Evolutionary conservation across 2,888 invertebrate genomes (phyloP).

Genomic region (Dasysyrphus albostriatus): DNA sequence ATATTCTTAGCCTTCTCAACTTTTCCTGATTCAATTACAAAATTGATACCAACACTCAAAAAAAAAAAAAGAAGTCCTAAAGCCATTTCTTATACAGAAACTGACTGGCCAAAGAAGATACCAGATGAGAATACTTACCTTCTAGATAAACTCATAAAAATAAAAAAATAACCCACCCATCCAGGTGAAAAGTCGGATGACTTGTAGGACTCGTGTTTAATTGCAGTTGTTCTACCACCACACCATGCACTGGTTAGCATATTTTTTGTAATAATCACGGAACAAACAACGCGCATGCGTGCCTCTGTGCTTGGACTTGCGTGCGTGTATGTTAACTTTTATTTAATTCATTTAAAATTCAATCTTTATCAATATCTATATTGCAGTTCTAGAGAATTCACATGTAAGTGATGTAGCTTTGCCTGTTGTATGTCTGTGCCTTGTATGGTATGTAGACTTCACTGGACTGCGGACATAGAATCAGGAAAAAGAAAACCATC

Average conservation of each 20-base stretch:
- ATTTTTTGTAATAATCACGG: slow-evolving; percentile 63
- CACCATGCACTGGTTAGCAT: slow-evolving; percentile 70
- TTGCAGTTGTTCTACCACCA: slow-evolving; percentile 71
- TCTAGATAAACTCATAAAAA: slow-evolving; percentile 41
- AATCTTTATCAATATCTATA: slow-evolving; percentile 51
- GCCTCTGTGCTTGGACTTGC: slow-evolving; percentile 6
- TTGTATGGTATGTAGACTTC: background rate
- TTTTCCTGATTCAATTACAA: slow-evolving; percentile 48
- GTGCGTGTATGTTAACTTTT: slow-evolving; percentile 62
- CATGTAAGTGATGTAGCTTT: slow-evolving; percentile 16
- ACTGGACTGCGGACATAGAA: background rate
- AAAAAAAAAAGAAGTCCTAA: slow-evolving; percentile 4
- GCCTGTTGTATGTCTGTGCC: too few relatives aligned
- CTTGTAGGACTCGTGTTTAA: slow-evolving; percentile 63
- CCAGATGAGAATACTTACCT: slow-evolving; percentile 40
- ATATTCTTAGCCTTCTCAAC: slow-evolving; percentile 51
- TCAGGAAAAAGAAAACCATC: slow-evolving; percentile 23
- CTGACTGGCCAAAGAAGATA: background rate
- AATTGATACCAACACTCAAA: background rate
- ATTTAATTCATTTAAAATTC: slow-evolving; percentile 68
- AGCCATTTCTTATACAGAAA: slow-evolving; percentile 2
- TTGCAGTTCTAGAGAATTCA: slow-evolving; percentile 19
- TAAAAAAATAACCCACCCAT: slow-evolving; percentile 25
- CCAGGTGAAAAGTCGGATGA: slow-evolving; percentile 13
- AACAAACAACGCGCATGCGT: slow-evolving; percentile 47